Evolutionary conservation across 1,140 invertebrate genomes (phyloP).

Genomic region (Apis cerana): DNA sequence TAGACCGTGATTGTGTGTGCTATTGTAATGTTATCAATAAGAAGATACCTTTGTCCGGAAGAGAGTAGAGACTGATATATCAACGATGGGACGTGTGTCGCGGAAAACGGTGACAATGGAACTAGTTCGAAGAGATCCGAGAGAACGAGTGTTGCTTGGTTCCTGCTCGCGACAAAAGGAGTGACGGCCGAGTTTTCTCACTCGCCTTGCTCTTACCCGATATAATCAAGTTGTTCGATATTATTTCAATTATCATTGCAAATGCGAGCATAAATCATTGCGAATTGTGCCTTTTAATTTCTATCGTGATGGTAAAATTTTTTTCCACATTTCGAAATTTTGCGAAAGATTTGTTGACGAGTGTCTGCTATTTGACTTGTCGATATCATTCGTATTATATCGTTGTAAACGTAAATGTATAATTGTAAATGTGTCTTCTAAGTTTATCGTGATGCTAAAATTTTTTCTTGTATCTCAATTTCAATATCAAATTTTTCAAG

Average conservation of each 20-base stretch:
- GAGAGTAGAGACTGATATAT: no score
- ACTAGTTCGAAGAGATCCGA: neutral
- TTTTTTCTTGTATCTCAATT: no score
- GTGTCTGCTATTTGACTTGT: neutral
- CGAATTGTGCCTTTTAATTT: neutral
- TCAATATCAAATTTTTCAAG: neutral
- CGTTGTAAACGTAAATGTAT: neutral
- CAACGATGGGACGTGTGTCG: neutral
- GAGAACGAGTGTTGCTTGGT: neutral
- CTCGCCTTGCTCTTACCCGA: neutral
- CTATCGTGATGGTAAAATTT: neutral
- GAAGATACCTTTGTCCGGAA: neutral
- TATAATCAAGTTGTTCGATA: neutral
- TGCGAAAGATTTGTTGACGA: neutral
- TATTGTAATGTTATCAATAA: neutral
- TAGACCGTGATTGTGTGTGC: neutral
- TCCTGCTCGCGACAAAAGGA: neutral
- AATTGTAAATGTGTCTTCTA: neutral
- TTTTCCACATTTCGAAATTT: neutral
- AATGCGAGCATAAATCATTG: neutral
- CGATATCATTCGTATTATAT: neutral
- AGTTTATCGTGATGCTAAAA: neutral
- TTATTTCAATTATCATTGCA: slow-evolving; percentile 30
- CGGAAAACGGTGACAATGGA: neutral
- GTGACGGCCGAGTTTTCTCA: neutral